A percentile compares a stretch with the other conserved stretches of the same genome.
These are phyloP conservation scores for Spermophilus dauricus DNA, from an alignment of 2,113 vertebrate genomes.

Conservation along the genomic window DNA sequence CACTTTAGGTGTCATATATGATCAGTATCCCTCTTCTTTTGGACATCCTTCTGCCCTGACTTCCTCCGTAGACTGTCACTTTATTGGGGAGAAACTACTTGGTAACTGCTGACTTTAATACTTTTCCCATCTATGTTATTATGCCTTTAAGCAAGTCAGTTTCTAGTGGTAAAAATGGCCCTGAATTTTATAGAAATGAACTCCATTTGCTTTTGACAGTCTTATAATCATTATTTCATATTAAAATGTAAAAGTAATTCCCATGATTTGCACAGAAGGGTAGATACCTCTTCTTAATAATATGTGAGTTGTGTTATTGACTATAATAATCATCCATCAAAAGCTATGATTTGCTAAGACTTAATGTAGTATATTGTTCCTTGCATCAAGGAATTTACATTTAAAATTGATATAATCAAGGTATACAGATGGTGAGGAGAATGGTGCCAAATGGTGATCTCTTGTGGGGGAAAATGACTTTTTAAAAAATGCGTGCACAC, in stretches of 20 bases:
- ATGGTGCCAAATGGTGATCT: background rate
- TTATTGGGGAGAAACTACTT: background rate
- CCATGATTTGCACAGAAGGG: background rate
- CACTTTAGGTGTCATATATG: background rate
- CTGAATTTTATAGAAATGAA: constrained; percentile 53
- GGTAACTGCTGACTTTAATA: background rate
- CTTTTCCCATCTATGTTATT: background rate
- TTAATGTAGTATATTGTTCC: constrained; percentile 20
- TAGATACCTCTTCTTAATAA: constrained; percentile 42
- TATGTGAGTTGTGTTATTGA: constrained; percentile 57
- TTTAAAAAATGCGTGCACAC: background rate
- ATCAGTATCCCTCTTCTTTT: background rate
- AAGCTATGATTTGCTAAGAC: background rate
- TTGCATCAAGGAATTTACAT: constrained; percentile 17
- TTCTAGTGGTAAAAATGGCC: constrained; percentile 58
- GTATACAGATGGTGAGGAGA: background rate
- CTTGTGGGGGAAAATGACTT: background rate
- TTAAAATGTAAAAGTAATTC: constrained; percentile 50
- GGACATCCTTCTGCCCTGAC: background rate
- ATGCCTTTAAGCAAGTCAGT: constrained; percentile 39
- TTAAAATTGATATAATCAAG: constrained; percentile 28
- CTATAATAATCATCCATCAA: constrained; percentile 41
- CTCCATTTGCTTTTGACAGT: constrained; percentile 56
- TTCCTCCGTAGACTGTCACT: background rate
- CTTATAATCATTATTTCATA: constrained; percentile 36